Evolutionary conservation across 2,113 vertebrate genomes (phyloP).

Genomic region (Gnathonemus longibarbis): DNA sequence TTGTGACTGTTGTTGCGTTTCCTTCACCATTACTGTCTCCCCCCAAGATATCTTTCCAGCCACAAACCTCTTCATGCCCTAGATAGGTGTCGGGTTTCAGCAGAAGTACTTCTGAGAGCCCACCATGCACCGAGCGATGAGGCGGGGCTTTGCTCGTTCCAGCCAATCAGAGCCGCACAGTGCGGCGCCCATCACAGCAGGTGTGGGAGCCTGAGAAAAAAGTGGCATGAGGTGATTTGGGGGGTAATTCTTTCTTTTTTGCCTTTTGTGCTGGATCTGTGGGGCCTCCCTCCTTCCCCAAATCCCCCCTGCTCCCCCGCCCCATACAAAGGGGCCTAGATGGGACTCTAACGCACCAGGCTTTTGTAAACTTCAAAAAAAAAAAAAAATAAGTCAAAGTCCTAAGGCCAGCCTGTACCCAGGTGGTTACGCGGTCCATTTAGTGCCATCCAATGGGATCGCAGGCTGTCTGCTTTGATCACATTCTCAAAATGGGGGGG

Average conservation of each 20-base stretch:
- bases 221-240: constrained; percentile 1
- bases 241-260: constrained; percentile 19
- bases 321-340: constrained; percentile 20
- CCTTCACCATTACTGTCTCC: background rate
- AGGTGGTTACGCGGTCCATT: constrained; percentile 19
- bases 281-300: background rate
- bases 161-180: constrained; percentile 10
- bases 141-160: background rate
- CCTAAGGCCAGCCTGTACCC: constrained; percentile 12
- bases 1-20: background rate
- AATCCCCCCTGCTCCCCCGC: background rate
- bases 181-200: background rate
- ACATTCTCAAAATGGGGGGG: constrained; percentile 2
- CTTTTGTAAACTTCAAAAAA: constrained; percentile 22
- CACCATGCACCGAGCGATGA: background rate
- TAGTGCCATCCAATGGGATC: constrained; percentile 9
- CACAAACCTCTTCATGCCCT: background rate
- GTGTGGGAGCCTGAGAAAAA: constrained; percentile 2
- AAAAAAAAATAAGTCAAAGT: constrained; percentile 15
- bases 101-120: background rate
- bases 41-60: background rate
- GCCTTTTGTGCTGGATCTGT: constrained; percentile 13
- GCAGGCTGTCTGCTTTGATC: constrained; percentile 21
- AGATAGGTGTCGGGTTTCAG: background rate
- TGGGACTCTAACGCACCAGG: constrained; percentile 9